A percentile compares a stretch with the other conserved stretches of the same genome.
Conservation (phyloP, 2,797 vertebrate species). For the Capromys pilorides region DNA sequence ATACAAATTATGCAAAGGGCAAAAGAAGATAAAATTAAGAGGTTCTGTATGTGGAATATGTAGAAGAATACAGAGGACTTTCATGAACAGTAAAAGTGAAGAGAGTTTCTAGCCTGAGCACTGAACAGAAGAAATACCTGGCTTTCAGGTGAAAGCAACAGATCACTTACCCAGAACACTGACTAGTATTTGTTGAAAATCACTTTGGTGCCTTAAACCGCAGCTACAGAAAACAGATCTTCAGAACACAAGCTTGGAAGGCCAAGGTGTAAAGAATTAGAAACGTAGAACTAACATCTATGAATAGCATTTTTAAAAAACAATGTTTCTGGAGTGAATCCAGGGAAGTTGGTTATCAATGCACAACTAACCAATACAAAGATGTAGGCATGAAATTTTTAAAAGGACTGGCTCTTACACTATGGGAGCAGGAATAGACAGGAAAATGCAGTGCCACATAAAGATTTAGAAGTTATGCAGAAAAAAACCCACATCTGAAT, state of each 20-base stretch:
- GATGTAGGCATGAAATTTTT: conserved; percentile 12
- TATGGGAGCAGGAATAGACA: conserved; percentile 18
- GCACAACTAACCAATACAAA: conserved; percentile 10
- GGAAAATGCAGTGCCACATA: neutral
- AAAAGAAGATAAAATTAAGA: neutral
- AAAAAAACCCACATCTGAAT: neutral
- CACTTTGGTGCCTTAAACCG: neutral
- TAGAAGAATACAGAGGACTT: conserved; percentile 1
- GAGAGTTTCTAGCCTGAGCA: neutral
- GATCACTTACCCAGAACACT: neutral
- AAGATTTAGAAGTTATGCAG: neutral
- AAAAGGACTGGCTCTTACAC: neutral
- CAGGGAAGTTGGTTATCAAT: conserved; percentile 12
- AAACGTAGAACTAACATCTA: neutral
- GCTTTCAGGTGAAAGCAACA: neutral
- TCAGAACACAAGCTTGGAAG: neutral
- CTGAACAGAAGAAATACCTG: conserved; percentile 9
- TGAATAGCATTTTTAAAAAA: neutral
- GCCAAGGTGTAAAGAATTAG: neutral
- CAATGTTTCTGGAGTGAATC: conserved; percentile 2
- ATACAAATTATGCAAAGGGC: neutral
- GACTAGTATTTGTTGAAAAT: neutral
- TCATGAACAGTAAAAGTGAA: neutral
- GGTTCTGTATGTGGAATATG: neutral
- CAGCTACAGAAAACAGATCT: neutral